A percentile compares a stretch with the other conserved stretches of the same genome.
These are phyloP conservation scores for Toxonevra muliebris DNA, from an alignment of 2,888 invertebrate species.

Conservation along the genomic window DNA sequence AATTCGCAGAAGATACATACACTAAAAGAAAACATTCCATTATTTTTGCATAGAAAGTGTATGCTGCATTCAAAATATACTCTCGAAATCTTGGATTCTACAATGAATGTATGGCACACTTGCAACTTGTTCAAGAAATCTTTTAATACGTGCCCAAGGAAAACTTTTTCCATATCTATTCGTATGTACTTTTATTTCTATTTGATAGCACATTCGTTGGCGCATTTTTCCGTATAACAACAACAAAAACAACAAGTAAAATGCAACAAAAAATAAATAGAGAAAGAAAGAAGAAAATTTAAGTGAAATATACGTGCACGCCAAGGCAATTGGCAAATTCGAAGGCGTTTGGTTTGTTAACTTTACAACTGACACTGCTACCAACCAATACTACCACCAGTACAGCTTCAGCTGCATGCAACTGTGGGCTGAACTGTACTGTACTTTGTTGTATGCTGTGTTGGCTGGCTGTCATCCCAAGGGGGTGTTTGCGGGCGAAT, in stretches of 20 bases:
- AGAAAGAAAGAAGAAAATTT: constrained; percentile 49
- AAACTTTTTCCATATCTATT: constrained; percentile 25
- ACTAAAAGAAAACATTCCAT: too few relatives aligned
- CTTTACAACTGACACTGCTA: constrained; percentile 12
- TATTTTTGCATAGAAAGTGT: too few relatives aligned
- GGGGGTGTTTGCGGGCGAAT: constrained; percentile 64
- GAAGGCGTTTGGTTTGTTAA: constrained; percentile 49
- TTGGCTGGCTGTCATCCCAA: constrained; percentile 47
- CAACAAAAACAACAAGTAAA: not conserved
- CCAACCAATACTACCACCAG: constrained; percentile 4
- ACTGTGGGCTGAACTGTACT: too few relatives aligned
- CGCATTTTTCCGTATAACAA: not conserved
- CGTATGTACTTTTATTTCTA: constrained; percentile 1
- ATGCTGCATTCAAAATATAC: too few relatives aligned
- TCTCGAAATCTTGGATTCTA: too few relatives aligned
- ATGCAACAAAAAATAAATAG: too few relatives aligned
- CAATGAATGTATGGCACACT: not conserved
- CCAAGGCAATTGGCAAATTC: constrained; percentile 61
- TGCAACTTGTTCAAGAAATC: constrained; percentile 20
- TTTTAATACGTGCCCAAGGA: constrained; percentile 22
- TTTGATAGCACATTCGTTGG: not conserved
- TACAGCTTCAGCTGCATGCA: constrained; percentile 6
- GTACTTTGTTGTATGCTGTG: constrained; percentile 3
- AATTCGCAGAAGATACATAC: not conserved
- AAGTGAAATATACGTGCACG: constrained; percentile 60